Evolutionary conservation across 2,888 invertebrate genomes (phyloP).

Genomic region (Nymphalis polychloros): DNA sequence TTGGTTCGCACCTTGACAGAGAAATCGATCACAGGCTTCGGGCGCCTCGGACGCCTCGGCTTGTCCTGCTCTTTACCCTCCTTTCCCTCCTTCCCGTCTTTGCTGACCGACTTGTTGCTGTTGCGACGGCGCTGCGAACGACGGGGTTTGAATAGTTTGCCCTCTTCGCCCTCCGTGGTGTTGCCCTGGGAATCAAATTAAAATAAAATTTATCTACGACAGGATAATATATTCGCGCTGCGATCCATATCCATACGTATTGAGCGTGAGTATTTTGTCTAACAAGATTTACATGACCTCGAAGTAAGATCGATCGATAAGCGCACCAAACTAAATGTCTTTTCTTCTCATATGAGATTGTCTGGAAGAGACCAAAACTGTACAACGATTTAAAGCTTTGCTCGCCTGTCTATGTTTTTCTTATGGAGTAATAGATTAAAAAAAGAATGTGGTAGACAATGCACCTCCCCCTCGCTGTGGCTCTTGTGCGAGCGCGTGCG

Average conservation of each 20-base stretch:
- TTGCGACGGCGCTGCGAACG: constrained; percentile 64
- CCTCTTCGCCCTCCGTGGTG: constrained; percentile 69
- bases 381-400: no score
- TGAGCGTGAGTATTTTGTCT: no score
- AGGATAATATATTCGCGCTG: no score
- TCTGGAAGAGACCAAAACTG: no score
- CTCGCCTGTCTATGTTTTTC: background rate
- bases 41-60: constrained; percentile 61
- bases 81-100: constrained; percentile 56
- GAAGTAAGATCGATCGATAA: no score
- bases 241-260: no score
- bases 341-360: no score
- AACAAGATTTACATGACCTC: no score
- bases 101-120: constrained; percentile 66
- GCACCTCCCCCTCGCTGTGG: constrained; percentile 75
- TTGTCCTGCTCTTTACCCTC: constrained; percentile 45
- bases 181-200: constrained; percentile 59
- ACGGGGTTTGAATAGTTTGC: constrained; percentile 58
- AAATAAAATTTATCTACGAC: background rate
- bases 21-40: constrained; percentile 79
- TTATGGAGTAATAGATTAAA: background rate
- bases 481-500: constrained; percentile 77
- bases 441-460: background rate
- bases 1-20: constrained; percentile 70
- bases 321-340: no score